phyloP scores from a whole-genome alignment of 2,888 invertebrate species.

The Halocaridina rubra region DNA sequence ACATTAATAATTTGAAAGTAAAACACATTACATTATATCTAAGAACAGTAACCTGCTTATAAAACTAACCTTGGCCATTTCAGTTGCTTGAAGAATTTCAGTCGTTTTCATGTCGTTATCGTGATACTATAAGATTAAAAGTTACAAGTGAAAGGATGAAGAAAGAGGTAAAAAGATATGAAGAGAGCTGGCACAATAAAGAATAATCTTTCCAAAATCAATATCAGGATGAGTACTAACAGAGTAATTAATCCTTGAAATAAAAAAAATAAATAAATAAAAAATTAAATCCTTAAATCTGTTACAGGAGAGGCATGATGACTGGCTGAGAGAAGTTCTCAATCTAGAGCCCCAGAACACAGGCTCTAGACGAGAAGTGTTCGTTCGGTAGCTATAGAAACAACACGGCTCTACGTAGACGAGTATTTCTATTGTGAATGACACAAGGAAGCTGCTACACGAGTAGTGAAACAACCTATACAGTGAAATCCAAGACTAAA shows the following conservation, averaged over 20 bases:
- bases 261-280: constrained; percentile 30
- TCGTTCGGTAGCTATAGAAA: constrained; percentile 12
- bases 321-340: constrained; percentile 40
- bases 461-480: background rate
- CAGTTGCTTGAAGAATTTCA: constrained; percentile 34
- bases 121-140: too few relatives aligned
- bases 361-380: constrained; percentile 56
- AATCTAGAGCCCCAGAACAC: constrained; percentile 49
- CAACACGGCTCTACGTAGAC: background rate
- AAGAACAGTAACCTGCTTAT: too few relatives aligned
- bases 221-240: too few relatives aligned
- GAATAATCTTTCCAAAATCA: too few relatives aligned
- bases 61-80: constrained; percentile 41
- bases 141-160: too few relatives aligned
- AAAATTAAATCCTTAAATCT: constrained; percentile 22
- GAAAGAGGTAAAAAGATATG: background rate
- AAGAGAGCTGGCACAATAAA: background rate
- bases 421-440: background rate
- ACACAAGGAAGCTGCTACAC: constrained; percentile 20
- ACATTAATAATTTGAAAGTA: too few relatives aligned
- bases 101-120: constrained; percentile 53
- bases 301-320: constrained; percentile 41
- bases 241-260: too few relatives aligned
- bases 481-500: background rate
- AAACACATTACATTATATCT: too few relatives aligned